Evolutionary conservation across 1,140 invertebrate genomes (phyloP).

Genomic region (Penaeus indicus): DNA sequence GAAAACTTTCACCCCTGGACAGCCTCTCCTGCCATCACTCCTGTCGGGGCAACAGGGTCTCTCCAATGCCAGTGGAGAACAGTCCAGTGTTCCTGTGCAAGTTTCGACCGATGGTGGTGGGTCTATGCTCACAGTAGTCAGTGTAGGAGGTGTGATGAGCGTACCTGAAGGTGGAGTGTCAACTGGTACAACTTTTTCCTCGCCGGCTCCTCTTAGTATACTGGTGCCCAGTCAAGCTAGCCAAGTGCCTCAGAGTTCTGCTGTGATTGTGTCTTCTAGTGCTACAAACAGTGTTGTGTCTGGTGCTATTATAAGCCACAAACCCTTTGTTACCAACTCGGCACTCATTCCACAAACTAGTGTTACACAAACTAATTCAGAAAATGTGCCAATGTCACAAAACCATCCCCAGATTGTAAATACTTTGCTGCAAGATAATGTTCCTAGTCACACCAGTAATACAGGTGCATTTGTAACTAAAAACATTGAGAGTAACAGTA

Average conservation of each 20-base stretch:
- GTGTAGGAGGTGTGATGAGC: conserved; percentile 55
- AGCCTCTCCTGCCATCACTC: conserved; percentile 40
- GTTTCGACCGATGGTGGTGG: conserved; percentile 50
- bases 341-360: conserved; percentile 60
- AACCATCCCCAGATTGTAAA: conserved; percentile 53
- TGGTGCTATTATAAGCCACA: conserved; percentile 61
- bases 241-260: conserved; percentile 63
- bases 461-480: conserved; percentile 50
- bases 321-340: conserved; percentile 57
- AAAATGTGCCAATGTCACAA: conserved; percentile 59
- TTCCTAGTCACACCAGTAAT: conserved; percentile 61
- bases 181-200: conserved; percentile 56
- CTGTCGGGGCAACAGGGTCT: conserved; percentile 38
- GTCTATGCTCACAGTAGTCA: conserved; percentile 53
- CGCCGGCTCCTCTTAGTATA: conserved; percentile 57
- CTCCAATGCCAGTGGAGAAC: conserved; percentile 32
- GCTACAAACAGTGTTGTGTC: conserved; percentile 62
- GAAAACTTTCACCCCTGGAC: conserved; percentile 23
- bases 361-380: conserved; percentile 58
- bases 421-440: conserved; percentile 55
- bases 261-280: conserved; percentile 64
- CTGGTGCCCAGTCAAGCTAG: conserved; percentile 60
- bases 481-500: conserved; percentile 46
- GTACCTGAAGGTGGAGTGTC: conserved; percentile 48
- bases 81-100: conserved; percentile 36